These are phyloP conservation scores for Lepus oiostolus DNA, from an alignment of 2,797 vertebrate species.

Conservation along the genomic window DNA sequence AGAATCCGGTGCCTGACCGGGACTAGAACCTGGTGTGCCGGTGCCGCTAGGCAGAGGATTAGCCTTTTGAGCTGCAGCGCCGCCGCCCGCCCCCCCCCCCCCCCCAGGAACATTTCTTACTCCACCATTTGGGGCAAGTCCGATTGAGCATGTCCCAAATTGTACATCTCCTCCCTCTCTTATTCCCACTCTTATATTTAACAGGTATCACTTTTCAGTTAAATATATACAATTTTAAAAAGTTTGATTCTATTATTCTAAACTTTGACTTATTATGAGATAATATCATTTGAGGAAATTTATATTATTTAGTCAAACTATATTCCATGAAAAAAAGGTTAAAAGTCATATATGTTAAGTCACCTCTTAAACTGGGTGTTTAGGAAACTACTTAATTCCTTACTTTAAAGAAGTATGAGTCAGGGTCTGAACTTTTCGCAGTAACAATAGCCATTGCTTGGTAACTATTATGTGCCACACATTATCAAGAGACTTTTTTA, in stretches of 20 bases:
- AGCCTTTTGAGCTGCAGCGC: too few relatives aligned
- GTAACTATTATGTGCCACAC: conserved; percentile 7
- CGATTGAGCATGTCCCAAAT: too few relatives aligned
- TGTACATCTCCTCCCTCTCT: too few relatives aligned
- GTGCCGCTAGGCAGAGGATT: too few relatives aligned
- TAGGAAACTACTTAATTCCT: background rate
- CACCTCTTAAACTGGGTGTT: conserved; percentile 13
- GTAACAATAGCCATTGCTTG: background rate
- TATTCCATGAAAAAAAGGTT: conserved; percentile 31
- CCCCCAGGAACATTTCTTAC: too few relatives aligned
- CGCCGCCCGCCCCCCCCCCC: too few relatives aligned
- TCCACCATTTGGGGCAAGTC: too few relatives aligned
- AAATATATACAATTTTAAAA: background rate
- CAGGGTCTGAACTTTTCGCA: background rate
- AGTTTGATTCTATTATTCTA: background rate
- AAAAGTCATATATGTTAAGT: conserved; percentile 1
- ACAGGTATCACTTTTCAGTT: too few relatives aligned
- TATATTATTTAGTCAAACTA: conserved; percentile 54
- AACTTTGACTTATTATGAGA: conserved; percentile 14
- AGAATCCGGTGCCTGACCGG: too few relatives aligned
- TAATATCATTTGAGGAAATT: background rate
- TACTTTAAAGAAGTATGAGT: background rate
- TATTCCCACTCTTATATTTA: too few relatives aligned
- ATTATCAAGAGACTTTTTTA: background rate
- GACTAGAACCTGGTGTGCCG: too few relatives aligned